Conservation (phyloP, 2,797 vertebrate species). For the Aulostomus chinensis region DNA sequence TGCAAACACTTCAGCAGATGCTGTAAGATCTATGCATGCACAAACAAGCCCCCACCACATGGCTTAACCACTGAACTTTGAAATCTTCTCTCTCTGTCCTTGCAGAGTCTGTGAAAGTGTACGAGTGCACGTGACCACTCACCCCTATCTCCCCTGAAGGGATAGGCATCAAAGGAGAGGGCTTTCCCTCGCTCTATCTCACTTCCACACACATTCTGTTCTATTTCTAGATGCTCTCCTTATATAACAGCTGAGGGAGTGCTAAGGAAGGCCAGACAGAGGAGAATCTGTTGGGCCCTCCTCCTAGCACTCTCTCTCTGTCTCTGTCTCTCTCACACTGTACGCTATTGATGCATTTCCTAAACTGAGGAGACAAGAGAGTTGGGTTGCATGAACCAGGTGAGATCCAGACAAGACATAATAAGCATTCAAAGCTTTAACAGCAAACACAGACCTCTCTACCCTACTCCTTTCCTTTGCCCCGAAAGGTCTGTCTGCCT, state of each 20-base stretch:
- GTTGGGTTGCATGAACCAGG: conserved; percentile 42
- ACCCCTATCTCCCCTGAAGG: conserved; percentile 5
- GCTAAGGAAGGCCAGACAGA: conserved; percentile 71
- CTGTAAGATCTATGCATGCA: no score
- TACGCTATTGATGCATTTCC: conserved; percentile 30
- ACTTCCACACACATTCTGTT: conserved; percentile 41
- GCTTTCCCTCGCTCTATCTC: conserved; percentile 67
- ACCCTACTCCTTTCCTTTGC: no score
- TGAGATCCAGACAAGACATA: conserved; percentile 44
- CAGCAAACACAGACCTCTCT: conserved; percentile 16
- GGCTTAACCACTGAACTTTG: conserved; percentile 10
- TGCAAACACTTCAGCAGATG: no score
- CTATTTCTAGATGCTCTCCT: conserved; percentile 71
- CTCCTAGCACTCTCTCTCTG: conserved; percentile 37
- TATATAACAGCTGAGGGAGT: conserved; percentile 70
- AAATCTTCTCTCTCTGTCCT: conserved; percentile 10
- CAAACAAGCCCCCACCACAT: no score
- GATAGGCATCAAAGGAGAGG: conserved; percentile 68
- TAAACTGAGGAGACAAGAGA: conserved; percentile 51
- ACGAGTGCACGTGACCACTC: conserved; percentile 12
- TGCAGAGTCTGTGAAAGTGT: conserved; percentile 8
- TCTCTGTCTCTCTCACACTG: background rate
- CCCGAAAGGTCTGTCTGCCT: no score
- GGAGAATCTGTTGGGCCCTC: conserved; percentile 75
- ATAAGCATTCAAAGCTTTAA: conserved; percentile 18